phyloP scores from a whole-genome alignment of 2,888 invertebrate genomes.

The Eupithecia abbreviata region DNA sequence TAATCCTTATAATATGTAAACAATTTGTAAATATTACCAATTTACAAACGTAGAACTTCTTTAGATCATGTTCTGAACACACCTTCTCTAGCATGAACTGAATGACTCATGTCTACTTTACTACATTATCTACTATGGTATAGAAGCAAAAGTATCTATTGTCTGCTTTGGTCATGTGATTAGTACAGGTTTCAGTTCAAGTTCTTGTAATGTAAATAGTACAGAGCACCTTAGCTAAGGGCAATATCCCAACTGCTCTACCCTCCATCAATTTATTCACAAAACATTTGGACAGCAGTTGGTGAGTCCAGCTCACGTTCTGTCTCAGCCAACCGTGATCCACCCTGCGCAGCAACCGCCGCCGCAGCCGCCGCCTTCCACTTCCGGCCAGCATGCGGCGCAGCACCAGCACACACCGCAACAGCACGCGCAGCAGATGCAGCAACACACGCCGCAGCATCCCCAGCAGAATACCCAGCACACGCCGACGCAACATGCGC shows the following conservation, averaged over 20 bases:
- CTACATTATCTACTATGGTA: not conserved
- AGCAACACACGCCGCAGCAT: conserved; percentile 58
- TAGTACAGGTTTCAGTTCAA: not conserved
- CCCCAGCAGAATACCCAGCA: conserved; percentile 50
- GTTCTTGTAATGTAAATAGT: not conserved
- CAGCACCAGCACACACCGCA: conserved; percentile 36
- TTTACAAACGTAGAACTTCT: not conserved
- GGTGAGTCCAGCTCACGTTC: conserved; percentile 76
- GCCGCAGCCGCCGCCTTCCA: conserved; percentile 76
- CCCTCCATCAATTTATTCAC: conserved; percentile 15
- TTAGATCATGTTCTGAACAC: not conserved
- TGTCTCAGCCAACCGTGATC: conserved; percentile 78
- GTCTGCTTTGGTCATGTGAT: not conserved
- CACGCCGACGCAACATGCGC: conserved; percentile 59
- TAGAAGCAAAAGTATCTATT: not conserved
- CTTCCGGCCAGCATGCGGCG: conserved; percentile 47
- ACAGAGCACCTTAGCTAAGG: not conserved
- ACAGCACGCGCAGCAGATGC: conserved; percentile 45
- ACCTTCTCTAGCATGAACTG: not conserved
- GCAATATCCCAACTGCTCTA: not conserved
- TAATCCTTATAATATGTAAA: not conserved
- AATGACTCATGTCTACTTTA: not conserved
- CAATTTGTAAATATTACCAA: not conserved
- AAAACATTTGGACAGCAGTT: conserved; percentile 57
- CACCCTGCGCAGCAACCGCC: conserved; percentile 80